Evolutionary conservation across 2,888 invertebrate genomes (phyloP), one percentile per base, ranked within the genome.

Genomic region (Creontiades dilutus): DNA sequence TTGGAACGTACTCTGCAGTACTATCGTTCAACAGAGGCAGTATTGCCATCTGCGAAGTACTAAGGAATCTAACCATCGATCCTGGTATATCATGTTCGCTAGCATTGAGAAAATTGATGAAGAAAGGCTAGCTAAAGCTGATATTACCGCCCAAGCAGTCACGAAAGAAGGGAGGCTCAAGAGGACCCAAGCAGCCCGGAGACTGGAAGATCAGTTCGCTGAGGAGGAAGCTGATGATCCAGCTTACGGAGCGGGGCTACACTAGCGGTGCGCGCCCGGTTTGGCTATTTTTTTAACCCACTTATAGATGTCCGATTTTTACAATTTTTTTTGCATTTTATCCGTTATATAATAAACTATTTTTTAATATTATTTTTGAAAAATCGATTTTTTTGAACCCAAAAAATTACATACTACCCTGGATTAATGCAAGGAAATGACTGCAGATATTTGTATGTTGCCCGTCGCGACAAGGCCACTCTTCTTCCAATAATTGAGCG

Each of bases 1-100:
- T 75, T 81, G 90, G 89, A 80, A 81, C 85, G 23, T 85, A 78
- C 82, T 37, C 46, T 75, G 89, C 90, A 75, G 89, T 90, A n/a
- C 12, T 4, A 13, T 16, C 55, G 4, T 55, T 16, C 55, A 55
- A 55, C n/a, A 2, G 2, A 9, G 55, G 55, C 13, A 55, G 3
- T 4, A 55, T 4, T 55, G 3, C n/a, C 55, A 4, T 3, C 3
- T 55, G 55, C n/a, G n/a, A 13, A n/a, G 55, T 55, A 9, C n/a
- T 55, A n/a, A 23, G 23, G 14, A 75, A 9, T 16, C 55, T 13
- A 16, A 2, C 14, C 7, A 55, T 55, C 13, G 3, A n/a, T 9
- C 4, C 13, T 9, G 55, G 55, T 48, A n/a, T 55, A 9, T 9
- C 3, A 3, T 55, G 4, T 9, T 55, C 13, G 55, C 13, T 9